Base-by-base conservation (phyloP, 2,888 invertebrate species). In the Lasioglossum lativentre region DNA sequence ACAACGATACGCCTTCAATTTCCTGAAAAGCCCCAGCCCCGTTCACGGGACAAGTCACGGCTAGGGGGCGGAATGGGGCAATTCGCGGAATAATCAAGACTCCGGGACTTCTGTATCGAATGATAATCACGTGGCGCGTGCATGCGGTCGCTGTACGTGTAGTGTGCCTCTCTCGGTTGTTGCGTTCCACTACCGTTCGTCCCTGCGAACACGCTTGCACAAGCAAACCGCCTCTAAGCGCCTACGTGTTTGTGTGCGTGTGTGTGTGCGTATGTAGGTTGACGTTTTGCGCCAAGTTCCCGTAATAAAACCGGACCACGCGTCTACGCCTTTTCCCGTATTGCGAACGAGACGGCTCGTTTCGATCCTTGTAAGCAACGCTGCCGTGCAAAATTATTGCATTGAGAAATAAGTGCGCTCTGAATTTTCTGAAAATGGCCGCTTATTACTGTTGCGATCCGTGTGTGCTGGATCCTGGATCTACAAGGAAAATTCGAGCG, bases 291-390 rank as follows among this genome's bases (percentile, higher is more conserved):
- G 78, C 70, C 77, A 74, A 86, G 83, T 87, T 87, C 86, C 77
- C 88, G 87, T 82, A 88, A 88, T 81, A 90, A 87, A 91, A 91
- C 90, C 90, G 91, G 90, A 91, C 88, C 86, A 81, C 80, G 75
- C 38, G 81, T 84, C 80, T 85, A 78, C 84, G 82, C 87, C 88
- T 91, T 90, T 91, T 90, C 89, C 88, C 85, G 79, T 87, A 68
- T 85, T 66, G 68, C 74, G 70, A 80, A 70, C 78, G 85, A 68
- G 78, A 75, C 84, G 75, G 73, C 85, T 89, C 85, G 85, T 87
- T 88, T 86, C 88, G 81, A 86, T 77, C 85, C 85, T 85, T 86
- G 87, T 87, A 85, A 87, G 90, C 90, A 90, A 89, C 85, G 78
- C 82, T 76, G 77, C 79, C 76, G n/a, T 80, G 78, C 56, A 76